A percentile compares a stretch with the other conserved stretches of the same genome.
Conservation (phyloP, 2,888 invertebrate species). For the Schrankia costaestrigalis region DNA sequence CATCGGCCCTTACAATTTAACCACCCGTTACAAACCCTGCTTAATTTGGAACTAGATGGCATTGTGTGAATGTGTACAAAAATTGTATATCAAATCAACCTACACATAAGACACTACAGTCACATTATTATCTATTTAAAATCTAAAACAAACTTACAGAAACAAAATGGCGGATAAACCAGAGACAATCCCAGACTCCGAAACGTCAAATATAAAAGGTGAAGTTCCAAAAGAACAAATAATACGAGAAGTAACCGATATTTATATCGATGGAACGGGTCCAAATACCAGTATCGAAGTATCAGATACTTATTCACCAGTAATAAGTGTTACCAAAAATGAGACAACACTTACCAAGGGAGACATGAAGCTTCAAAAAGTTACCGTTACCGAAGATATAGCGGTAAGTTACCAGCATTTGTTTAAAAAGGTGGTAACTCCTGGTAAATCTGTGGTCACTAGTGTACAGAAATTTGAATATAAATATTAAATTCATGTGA, state of each 20-base stretch:
- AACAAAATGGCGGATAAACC: slow-evolving; percentile 50
- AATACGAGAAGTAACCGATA: slow-evolving; percentile 34
- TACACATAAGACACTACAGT: no score
- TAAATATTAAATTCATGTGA: slow-evolving; percentile 40
- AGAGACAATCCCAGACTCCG: slow-evolving; percentile 40
- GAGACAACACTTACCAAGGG: slow-evolving; percentile 57
- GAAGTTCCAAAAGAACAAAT: slow-evolving; percentile 57
- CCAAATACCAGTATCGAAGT: slow-evolving; percentile 19
- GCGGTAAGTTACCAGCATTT: slow-evolving; percentile 63
- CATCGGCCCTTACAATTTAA: no score
- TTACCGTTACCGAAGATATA: slow-evolving; percentile 61
- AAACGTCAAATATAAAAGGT: slow-evolving; percentile 42
- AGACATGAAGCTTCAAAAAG: slow-evolving; percentile 58
- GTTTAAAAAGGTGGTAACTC: slow-evolving; percentile 55
- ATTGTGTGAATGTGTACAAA: no score
- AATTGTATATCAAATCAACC: no score
- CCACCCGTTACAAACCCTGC: no score
- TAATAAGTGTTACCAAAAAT: slow-evolving; percentile 56
- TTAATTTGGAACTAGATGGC: no score
- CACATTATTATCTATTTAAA: no score
- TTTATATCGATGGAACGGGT: slow-evolving; percentile 4
- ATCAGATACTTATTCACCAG: slow-evolving; percentile 43
- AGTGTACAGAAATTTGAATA: slow-evolving; percentile 60
- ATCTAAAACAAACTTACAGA: slow-evolving; percentile 36
- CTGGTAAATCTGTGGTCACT: slow-evolving; percentile 58